A percentile compares a stretch with the other conserved stretches of the same genome.
phyloP scores from a whole-genome alignment of 2,113 vertebrate genomes.

The Triplophysa siluroides region DNA sequence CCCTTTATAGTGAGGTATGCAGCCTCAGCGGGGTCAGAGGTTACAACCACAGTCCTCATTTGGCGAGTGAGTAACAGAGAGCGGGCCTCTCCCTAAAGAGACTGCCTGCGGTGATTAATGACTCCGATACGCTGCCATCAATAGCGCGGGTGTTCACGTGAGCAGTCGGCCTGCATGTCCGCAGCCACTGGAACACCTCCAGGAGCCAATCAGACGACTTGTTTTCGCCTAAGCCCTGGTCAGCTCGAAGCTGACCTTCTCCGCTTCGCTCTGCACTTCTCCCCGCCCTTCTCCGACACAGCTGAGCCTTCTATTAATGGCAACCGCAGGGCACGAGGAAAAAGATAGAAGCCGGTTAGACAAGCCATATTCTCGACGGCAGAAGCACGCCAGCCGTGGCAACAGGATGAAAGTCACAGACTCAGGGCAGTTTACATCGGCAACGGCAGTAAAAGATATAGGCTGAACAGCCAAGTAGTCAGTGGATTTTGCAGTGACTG shows the following conservation, averaged over 20 bases:
- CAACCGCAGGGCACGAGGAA: slow-evolving; percentile 6
- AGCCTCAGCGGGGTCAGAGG: slow-evolving; percentile 25
- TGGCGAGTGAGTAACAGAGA: slow-evolving; percentile 27
- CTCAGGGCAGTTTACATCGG: not conserved
- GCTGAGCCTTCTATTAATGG: slow-evolving; percentile 60
- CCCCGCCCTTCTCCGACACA: slow-evolving; percentile 45
- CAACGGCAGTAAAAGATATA: not conserved
- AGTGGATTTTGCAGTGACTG: not conserved
- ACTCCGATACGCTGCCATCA: slow-evolving; percentile 24
- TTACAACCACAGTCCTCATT: slow-evolving; percentile 39
- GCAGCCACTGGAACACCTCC: slow-evolving; percentile 35
- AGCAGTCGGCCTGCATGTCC: slow-evolving; percentile 38
- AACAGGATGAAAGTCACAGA: slow-evolving; percentile 34
- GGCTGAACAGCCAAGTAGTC: not conserved
- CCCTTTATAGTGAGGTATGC: slow-evolving; percentile 16
- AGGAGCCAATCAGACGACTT: slow-evolving; percentile 47
- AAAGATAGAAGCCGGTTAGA: slow-evolving; percentile 44
- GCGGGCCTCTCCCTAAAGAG: not conserved
- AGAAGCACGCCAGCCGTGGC: slow-evolving; percentile 23
- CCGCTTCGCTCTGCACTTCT: slow-evolving; percentile 25
- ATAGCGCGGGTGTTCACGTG: not conserved
- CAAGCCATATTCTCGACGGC: slow-evolving; percentile 30
- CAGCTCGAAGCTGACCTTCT: slow-evolving; percentile 25
- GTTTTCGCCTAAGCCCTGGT: slow-evolving; percentile 21
- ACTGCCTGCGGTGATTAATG: slow-evolving; percentile 38